A percentile compares a stretch with the other conserved stretches of the same genome.
Conservation (phyloP, 2,888 invertebrate species). For the Bimastos eiseni region DNA sequence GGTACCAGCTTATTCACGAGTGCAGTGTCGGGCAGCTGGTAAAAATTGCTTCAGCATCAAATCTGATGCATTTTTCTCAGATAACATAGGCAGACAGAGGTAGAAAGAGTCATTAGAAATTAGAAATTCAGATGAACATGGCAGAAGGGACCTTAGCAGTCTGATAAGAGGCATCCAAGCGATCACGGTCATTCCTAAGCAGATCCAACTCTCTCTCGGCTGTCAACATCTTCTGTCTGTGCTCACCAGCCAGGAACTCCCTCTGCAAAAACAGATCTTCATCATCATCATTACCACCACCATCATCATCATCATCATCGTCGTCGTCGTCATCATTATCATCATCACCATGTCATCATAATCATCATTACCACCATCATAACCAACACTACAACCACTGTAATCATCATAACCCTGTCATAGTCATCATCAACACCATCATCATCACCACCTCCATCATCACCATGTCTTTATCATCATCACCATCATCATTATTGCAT, state of each 20-base stretch:
- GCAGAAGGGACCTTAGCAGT: not conserved
- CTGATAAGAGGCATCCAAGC: not conserved
- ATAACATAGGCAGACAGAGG: no score
- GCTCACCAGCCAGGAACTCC: not conserved
- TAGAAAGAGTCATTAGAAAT: no score
- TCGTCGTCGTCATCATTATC: not conserved
- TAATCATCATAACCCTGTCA: not conserved
- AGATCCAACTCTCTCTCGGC: not conserved
- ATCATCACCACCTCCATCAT: not conserved
- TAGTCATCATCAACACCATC: conserved; percentile 7
- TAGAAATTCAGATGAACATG: not conserved
- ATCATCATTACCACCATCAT: not conserved
- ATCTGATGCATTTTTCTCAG: no score
- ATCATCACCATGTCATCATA: not conserved
- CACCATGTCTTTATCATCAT: conserved; percentile 13
- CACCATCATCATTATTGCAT: not conserved
- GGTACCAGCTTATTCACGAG: no score
- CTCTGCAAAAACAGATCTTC: not conserved
- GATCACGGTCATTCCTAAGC: not conserved
- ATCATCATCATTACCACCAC: not conserved
- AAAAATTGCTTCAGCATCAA: no score
- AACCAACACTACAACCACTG: not conserved
- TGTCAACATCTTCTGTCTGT: not conserved
- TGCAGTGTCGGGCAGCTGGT: no score
- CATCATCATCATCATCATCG: not conserved